These are phyloP conservation scores for Crenichthys baileyi DNA, from an alignment of 2,797 vertebrate species.

Conservation along the genomic window DNA sequence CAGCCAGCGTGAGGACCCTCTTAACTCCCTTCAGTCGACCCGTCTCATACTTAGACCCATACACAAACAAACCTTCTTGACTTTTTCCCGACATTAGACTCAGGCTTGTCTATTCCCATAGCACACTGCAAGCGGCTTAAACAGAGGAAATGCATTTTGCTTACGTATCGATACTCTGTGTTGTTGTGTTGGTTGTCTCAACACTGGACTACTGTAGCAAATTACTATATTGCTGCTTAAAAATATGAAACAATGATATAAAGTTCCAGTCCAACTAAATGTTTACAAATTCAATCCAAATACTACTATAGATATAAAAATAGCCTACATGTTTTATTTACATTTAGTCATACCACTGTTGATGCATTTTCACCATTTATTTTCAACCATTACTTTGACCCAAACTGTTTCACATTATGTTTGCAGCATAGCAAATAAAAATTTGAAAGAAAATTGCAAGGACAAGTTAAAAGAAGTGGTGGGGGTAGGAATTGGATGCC, in stretches of 20 bases:
- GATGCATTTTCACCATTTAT: too few relatives aligned
- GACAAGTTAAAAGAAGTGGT: too few relatives aligned
- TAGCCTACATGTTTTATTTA: too few relatives aligned
- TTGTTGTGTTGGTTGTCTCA: neutral
- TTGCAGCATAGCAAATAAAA: too few relatives aligned
- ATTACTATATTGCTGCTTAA: neutral
- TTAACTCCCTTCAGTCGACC: slow-evolving; percentile 57
- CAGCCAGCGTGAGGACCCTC: slow-evolving; percentile 66
- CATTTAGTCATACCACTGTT: too few relatives aligned
- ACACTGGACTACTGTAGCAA: neutral
- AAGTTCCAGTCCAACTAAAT: neutral
- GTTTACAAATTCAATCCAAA: neutral
- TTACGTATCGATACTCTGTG: neutral
- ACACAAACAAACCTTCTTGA: slow-evolving; percentile 65
- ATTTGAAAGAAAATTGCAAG: too few relatives aligned
- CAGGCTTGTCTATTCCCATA: slow-evolving; percentile 46
- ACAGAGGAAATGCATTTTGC: slow-evolving; percentile 71
- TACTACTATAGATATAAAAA: neutral
- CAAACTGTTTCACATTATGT: too few relatives aligned
- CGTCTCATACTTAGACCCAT: slow-evolving; percentile 64
- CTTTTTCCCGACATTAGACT: slow-evolving; percentile 66
- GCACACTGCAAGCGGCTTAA: slow-evolving; percentile 38
- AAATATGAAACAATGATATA: neutral
- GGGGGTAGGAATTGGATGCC: too few relatives aligned
- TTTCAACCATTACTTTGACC: too few relatives aligned